These are phyloP conservation scores for Busseola fusca DNA, from an alignment of 2,888 invertebrate genomes.

Conservation along the genomic window DNA sequence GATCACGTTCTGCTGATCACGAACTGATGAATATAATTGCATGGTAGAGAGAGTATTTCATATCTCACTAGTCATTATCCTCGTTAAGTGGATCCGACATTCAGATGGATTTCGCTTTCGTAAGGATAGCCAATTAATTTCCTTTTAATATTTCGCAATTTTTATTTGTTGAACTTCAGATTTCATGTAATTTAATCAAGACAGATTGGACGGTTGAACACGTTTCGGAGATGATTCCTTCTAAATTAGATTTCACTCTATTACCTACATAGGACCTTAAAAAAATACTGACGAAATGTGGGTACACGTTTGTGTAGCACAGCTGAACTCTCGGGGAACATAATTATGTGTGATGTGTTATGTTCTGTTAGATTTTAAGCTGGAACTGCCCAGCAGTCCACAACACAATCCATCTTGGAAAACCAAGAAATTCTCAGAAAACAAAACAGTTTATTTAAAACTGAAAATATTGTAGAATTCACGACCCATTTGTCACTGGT, in stretches of 20 bases:
- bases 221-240: too few species aligned
- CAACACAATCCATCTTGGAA: conserved; percentile 3
- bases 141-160: background rate
- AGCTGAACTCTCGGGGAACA: background rate
- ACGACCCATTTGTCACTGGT: conserved; percentile 52
- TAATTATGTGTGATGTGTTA: background rate
- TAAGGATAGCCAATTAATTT: background rate
- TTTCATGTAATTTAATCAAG: background rate
- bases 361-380: background rate
- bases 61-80: conserved; percentile 21
- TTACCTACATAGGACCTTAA: background rate
- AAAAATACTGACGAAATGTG: background rate
- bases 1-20: conserved; percentile 38
- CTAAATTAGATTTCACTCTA: background rate
- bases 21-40: conserved; percentile 36
- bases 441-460: conserved; percentile 37
- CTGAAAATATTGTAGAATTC: conserved; percentile 50
- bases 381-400: background rate
- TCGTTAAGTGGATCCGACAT: background rate
- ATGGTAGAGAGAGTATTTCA: conserved; percentile 42
- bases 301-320: background rate
- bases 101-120: conserved; percentile 7
- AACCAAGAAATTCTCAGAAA: conserved; percentile 22
- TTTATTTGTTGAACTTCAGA: background rate
- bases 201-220: background rate